Conservation (phyloP, 2,113 vertebrate genomes). For the Orycteropus afer region DNA sequence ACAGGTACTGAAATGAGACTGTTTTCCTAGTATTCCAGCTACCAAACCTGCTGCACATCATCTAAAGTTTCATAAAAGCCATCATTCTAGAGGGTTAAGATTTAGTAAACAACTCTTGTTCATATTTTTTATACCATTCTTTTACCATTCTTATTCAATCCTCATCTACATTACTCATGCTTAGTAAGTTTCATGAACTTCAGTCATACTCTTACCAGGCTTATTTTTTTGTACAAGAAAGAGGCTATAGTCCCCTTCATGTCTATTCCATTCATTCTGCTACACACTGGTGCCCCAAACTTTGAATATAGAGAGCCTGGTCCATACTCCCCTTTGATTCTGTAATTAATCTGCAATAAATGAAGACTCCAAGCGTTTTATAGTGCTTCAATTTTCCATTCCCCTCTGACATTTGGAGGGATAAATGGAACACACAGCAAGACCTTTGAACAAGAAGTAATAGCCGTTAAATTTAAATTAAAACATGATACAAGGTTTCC, state of each 20-base stretch:
- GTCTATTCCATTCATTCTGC: slow-evolving; percentile 14
- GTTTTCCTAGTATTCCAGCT: background rate
- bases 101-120: background rate
- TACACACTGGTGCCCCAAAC: background rate
- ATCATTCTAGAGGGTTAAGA: background rate
- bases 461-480: slow-evolving; percentile 69
- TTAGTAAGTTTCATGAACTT: background rate
- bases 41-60: background rate
- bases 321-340: slow-evolving; percentile 51
- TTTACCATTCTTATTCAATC: too few relatives aligned
- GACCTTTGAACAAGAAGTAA: slow-evolving; percentile 60
- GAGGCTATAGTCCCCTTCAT: background rate
- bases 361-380: slow-evolving; percentile 55
- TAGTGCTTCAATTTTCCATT: slow-evolving; percentile 54
- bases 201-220: background rate
- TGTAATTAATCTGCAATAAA: slow-evolving; percentile 72
- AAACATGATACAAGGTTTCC: slow-evolving; percentile 46
- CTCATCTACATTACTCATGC: background rate
- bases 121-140: too few relatives aligned
- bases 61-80: background rate
- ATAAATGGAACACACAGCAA: slow-evolving; percentile 36
- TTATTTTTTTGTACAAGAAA: background rate
- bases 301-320: slow-evolving; percentile 20
- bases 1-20: background rate
- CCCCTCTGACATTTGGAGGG: slow-evolving; percentile 65